Conservation (phyloP, 2,888 invertebrate species). For the Coelinius sp. region DNA sequence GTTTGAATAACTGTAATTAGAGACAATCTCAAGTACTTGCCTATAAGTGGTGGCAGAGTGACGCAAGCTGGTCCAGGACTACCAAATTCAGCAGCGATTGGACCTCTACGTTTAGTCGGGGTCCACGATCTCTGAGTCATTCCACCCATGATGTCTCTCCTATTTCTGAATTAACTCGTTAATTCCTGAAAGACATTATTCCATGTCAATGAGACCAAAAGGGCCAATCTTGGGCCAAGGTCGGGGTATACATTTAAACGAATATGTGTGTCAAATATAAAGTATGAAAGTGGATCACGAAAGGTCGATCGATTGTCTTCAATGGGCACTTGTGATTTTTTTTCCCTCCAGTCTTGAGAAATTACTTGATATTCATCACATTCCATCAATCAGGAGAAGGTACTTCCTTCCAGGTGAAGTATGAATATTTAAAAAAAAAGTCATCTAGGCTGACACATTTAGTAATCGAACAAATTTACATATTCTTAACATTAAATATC, state of each 20-base stretch:
- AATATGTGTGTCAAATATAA: slow-evolving; percentile 18
- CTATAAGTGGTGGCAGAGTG: slow-evolving; percentile 84
- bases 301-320: slow-evolving; percentile 5
- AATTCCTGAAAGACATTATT: slow-evolving; percentile 2
- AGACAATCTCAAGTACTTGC: slow-evolving; percentile 69
- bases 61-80: slow-evolving; percentile 93
- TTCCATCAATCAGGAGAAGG: background rate
- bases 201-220: background rate
- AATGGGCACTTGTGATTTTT: background rate
- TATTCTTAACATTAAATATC: too few species aligned
- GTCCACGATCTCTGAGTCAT: slow-evolving; percentile 91
- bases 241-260: background rate
- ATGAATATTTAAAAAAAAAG: too few species aligned
- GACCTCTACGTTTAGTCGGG: slow-evolving; percentile 89
- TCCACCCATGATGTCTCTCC: slow-evolving; percentile 75
- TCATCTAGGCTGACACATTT: too few species aligned
- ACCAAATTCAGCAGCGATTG: slow-evolving; percentile 88
- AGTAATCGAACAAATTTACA: too few species aligned
- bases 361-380: background rate
- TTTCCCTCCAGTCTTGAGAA: background rate
- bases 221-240: slow-evolving; percentile 11
- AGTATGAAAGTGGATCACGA: slow-evolving; percentile 21
- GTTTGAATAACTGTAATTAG: slow-evolving; percentile 8
- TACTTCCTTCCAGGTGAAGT: too few species aligned
- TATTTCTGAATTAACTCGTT: background rate